Conservation (phyloP, 2,113 vertebrate genomes). For the Microcebus ravelobensis region DNA sequence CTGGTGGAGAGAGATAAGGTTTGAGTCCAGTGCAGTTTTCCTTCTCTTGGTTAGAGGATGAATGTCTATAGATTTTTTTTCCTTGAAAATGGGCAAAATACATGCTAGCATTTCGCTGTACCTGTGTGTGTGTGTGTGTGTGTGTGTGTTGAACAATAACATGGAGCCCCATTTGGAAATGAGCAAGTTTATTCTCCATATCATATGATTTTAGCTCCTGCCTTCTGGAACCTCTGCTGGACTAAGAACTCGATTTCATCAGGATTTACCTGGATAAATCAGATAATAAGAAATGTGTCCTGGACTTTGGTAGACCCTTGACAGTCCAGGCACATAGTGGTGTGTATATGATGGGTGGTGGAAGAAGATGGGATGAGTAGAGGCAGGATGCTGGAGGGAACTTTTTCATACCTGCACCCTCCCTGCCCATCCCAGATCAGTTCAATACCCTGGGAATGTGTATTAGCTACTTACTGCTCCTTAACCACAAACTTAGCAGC, state of each 20-base stretch:
- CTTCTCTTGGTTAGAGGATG: neutral
- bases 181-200: neutral
- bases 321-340: fast-evolving
- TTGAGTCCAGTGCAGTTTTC: neutral
- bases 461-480: neutral
- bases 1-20: neutral
- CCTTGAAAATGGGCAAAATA: neutral
- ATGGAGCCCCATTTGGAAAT: neutral
- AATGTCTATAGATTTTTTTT: neutral
- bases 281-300: neutral
- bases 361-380: neutral
- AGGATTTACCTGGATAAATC: neutral
- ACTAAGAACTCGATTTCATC: neutral
- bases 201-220: neutral
- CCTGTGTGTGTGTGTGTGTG: neutral
- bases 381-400: neutral
- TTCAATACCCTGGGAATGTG: fast-evolving
- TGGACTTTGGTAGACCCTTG: neutral
- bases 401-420: neutral
- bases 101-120: neutral
- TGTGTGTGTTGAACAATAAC: neutral
- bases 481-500: neutral
- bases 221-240: neutral
- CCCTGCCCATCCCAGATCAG: neutral
- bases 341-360: fast-evolving